A percentile compares a stretch with the other conserved stretches of the same genome.
These are phyloP conservation scores for Eugnorisma glareosa DNA, from an alignment of 2,888 invertebrate species.

Conservation along the genomic window DNA sequence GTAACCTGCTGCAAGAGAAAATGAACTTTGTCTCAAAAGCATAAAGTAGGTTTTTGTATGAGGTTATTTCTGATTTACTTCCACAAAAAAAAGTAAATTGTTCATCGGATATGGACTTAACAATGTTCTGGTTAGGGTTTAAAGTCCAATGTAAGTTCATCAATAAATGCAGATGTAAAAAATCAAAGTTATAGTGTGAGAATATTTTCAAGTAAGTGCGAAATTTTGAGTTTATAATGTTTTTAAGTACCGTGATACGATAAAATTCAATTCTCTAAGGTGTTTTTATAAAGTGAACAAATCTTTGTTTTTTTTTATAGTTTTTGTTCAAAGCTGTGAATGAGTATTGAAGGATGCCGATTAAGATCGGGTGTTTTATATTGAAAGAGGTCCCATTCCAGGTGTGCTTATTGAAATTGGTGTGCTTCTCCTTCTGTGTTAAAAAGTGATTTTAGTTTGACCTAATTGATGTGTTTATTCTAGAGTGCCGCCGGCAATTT, in stretches of 20 bases:
- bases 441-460: too few species aligned
- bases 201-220: slow-evolving; percentile 62
- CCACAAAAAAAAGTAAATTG: background rate
- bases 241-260: slow-evolving; percentile 45
- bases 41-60: slow-evolving; percentile 23
- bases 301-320: slow-evolving; percentile 23
- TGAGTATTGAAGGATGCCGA: slow-evolving; percentile 20
- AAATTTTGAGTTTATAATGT: slow-evolving; percentile 55
- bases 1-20: background rate
- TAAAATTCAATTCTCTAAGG: slow-evolving; percentile 59
- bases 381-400: slow-evolving; percentile 4
- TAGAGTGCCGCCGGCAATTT: too few species aligned
- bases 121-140: background rate
- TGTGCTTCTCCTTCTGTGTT: too few species aligned
- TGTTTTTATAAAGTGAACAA: slow-evolving; percentile 54
- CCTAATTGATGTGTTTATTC: too few species aligned
- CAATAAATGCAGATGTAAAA: slow-evolving; percentile 20
- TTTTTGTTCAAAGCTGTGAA: slow-evolving; percentile 50
- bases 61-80: background rate
- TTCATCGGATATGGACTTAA: slow-evolving; percentile 23
- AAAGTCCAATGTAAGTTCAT: slow-evolving; percentile 12
- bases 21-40: accelerated
- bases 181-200: slow-evolving; percentile 52
- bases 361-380: slow-evolving; percentile 37
- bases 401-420: background rate